Base-by-base conservation (phyloP, 2,888 invertebrate genomes). In the Operophtera brumata region DNA sequence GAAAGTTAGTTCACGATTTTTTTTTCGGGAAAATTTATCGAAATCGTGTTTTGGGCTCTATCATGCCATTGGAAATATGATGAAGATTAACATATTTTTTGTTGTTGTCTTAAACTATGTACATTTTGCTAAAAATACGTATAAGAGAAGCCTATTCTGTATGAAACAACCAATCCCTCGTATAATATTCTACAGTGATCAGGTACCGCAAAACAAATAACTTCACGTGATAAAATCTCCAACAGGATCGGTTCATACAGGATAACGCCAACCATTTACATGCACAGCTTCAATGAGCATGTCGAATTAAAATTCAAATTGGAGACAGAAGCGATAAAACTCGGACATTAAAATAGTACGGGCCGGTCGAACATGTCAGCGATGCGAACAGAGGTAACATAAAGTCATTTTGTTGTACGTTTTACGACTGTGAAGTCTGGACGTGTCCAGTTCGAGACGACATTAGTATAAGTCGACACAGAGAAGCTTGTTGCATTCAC, bases 291-390 rank as follows among this genome's bases (percentile, higher is more conserved):
- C 70, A 73, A 79, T 75, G 68, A 78, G 75, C 73, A 69, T 70
- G 71, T 80, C 67, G 69, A 76, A 79, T 83, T 80, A 78, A 82
- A 79, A 82, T 85, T 80, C 76, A 77, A 82, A 80, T 75, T 65
- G 67, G 65, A 77, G 71, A 71, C 74, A 69, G 74, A 67, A 71
- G 71, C 78, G 74, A 80, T 81, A 80, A 80, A 83, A 76, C 70
- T 69, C 54, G 62, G 64, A 67, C 78, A 77, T 80, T 78, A 82
- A 75, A 75, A 78, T 73, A 72, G 71, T 75, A 76, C 75, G 71
- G 69, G 63, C 70, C 66, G 62, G 68, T 70, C 61, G 65, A 70
- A 71, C 72, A 71, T 70, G 75, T 75, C 74, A 65, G 72, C 74
- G 64, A 72, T 73, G 73, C 59, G 67, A 64, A 61, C 59, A 57